Evolutionary conservation across 2,113 vertebrate species (phyloP).

Genomic region (Psettodes erumei): DNA sequence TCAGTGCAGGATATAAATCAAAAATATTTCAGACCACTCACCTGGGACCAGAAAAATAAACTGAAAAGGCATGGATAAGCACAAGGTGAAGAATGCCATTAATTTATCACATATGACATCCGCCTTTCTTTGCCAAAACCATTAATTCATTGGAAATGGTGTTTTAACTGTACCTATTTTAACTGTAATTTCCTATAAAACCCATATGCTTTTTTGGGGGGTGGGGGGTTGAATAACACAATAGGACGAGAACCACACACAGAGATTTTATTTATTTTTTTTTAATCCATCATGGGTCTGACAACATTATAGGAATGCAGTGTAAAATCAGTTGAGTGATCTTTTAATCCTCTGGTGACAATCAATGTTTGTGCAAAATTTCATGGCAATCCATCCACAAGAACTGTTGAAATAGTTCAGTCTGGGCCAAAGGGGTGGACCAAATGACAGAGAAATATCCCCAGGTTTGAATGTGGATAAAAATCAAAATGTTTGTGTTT

Average conservation of each 20-base stretch:
- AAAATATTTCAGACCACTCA: conserved; percentile 51
- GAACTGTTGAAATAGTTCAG: conserved; percentile 17
- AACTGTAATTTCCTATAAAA: conserved; percentile 3
- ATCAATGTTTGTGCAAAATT: no score
- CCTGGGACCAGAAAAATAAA: conserved; percentile 50
- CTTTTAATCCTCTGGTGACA: background rate
- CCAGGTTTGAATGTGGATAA: background rate
- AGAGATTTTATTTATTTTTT: no score
- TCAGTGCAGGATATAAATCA: conserved; percentile 59
- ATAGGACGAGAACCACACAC: background rate
- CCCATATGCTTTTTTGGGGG: background rate
- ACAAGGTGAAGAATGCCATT: conserved; percentile 35
- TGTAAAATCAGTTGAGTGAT: background rate
- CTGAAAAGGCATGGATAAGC: conserved; percentile 40
- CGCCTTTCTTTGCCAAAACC: conserved; percentile 37
- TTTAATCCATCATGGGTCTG: no score
- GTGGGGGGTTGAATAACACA: background rate
- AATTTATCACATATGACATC: conserved; percentile 24
- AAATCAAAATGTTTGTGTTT: conserved; percentile 1
- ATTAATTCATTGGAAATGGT: conserved; percentile 32
- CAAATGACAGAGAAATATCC: background rate
- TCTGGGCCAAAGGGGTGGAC: background rate
- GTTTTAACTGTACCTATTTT: conserved; percentile 23
- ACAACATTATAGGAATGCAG: background rate
- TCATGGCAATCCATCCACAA: no score